A percentile compares a stretch with the other conserved stretches of the same genome.
Evolutionary conservation across 2,113 vertebrate genomes (phyloP).

Genomic region (Phrynosoma platyrhinos): DNA sequence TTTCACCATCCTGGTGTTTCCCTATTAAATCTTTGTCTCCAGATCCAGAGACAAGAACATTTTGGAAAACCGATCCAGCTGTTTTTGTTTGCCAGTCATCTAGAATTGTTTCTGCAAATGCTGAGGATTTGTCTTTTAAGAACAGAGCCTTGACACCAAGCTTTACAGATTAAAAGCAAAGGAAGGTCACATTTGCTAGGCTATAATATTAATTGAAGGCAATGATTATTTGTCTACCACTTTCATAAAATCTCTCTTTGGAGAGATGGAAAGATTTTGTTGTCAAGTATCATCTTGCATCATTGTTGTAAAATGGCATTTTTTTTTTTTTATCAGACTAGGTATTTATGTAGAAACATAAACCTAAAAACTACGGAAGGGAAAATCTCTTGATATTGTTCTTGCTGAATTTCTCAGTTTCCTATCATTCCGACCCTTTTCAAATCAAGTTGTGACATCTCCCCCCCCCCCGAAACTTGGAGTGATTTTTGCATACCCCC

Average conservation of each 20-base stretch:
- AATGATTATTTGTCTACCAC: slow-evolving; percentile 5
- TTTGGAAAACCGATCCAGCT: slow-evolving; percentile 1
- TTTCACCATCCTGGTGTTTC: not conserved
- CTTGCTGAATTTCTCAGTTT: not conserved
- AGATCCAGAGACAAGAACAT: not conserved
- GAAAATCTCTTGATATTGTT: not conserved
- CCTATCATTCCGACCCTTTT: not conserved
- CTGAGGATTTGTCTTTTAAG: slow-evolving; percentile 4
- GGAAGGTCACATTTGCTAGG: not conserved
- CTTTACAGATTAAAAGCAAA: slow-evolving; percentile 10
- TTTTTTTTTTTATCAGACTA: slow-evolving; percentile 23
- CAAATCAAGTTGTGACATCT: not conserved
- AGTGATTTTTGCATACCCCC: no score
- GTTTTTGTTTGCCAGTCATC: slow-evolving; percentile 27
- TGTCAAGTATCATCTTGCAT: not conserved
- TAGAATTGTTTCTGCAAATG: not conserved
- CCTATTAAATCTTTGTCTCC: not conserved
- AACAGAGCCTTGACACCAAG: not conserved
- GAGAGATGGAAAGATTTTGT: not conserved
- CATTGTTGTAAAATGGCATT: not conserved
- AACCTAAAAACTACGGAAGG: not conserved
- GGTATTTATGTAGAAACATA: not conserved
- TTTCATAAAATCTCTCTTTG: not conserved
- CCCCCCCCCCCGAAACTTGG: no score
- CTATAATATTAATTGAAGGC: not conserved